Percentiles rank a stretch among this genome's conserved stretches.
These are phyloP conservation scores for Archocentrus centrarchus DNA, from an alignment of 2,113 vertebrate genomes.

Conservation along the genomic window DNA sequence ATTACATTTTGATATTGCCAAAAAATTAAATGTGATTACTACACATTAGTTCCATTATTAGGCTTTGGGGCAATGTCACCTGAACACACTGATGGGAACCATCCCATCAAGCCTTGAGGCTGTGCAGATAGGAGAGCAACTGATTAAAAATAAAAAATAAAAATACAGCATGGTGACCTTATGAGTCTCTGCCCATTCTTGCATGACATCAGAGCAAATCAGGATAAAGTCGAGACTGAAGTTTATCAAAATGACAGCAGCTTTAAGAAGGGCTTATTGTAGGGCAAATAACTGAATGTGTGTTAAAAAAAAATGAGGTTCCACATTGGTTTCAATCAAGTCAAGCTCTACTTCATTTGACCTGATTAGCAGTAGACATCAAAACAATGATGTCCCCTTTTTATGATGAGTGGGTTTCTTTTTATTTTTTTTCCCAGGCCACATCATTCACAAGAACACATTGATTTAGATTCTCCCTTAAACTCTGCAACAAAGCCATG, in stretches of 20 bases:
- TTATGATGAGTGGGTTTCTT: conserved; percentile 35
- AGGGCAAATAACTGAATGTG: not conserved
- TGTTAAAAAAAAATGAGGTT: conserved; percentile 37
- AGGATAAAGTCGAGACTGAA: not conserved
- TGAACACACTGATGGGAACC: not conserved
- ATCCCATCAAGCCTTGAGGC: not conserved
- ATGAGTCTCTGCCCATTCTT: not conserved
- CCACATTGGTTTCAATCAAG: conserved; percentile 51
- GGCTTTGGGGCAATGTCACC: not conserved
- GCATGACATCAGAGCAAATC: not conserved
- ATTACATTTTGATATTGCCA: not conserved
- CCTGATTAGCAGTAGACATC: conserved; percentile 53
- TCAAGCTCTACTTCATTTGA: conserved; percentile 63
- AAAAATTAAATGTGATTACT: not conserved
- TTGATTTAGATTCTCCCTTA: not conserved
- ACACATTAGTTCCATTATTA: not conserved
- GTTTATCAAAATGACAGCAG: not conserved
- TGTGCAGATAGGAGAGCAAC: not conserved
- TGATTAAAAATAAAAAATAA: not conserved
- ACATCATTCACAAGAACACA: conserved; percentile 11
- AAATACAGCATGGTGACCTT: not conserved
- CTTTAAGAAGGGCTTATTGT: not conserved
- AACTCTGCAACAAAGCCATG: no score
- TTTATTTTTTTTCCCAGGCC: conserved; percentile 22
- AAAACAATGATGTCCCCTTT: conserved; percentile 19